Base-by-base conservation (phyloP, 2,888 invertebrate species). In the Molanna angustata region DNA sequence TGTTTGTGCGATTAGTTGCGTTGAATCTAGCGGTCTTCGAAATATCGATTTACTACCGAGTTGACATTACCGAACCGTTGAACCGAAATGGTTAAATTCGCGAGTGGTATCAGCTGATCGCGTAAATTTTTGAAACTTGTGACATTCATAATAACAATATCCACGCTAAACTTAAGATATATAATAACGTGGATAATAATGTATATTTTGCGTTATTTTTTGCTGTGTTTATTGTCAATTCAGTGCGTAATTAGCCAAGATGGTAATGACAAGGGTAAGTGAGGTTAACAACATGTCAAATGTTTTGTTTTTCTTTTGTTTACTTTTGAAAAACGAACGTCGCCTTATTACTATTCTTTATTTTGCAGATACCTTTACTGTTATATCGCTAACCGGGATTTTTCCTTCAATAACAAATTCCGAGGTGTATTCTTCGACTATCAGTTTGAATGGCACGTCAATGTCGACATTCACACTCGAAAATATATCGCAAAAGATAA, bases 401-500 rank as follows among this genome's bases (percentile, higher is more conserved):
- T 60, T 66, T 9, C 61, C 65, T 32, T 64, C 65, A 39, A 57
- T 57, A 19, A 56, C 52, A 1, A 65, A 74, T 48, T 70, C 64
- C 58, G 69, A 73, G 56, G 48, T 76, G 0, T 74, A 67, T 53
- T 67, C 67, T 42, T 63, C 63, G 0, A 68, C 42, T 68, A 2
- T 61, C 61, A 4, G 53, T 75, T 7, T 16, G 17, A 16, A 37
- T 37, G 37, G 61, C 1, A 61, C 64, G 6, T 67, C 72, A 7
- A 67, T 62, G 1, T 49, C 74, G 16, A 60, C 67, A 58, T 65
- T 81, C 1, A 64, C 69, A 54, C 68, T 84, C 22, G 63, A 54
- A 1, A 63, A 79, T 63, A 67, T 79, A 1, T 72, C 78, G 9
- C 60, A 66, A 1, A 66, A 67, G 50, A 66, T 80, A 22, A 69